Conservation (phyloP, 1,140 invertebrate genomes). For the Lasioglossum baleicum region DNA sequence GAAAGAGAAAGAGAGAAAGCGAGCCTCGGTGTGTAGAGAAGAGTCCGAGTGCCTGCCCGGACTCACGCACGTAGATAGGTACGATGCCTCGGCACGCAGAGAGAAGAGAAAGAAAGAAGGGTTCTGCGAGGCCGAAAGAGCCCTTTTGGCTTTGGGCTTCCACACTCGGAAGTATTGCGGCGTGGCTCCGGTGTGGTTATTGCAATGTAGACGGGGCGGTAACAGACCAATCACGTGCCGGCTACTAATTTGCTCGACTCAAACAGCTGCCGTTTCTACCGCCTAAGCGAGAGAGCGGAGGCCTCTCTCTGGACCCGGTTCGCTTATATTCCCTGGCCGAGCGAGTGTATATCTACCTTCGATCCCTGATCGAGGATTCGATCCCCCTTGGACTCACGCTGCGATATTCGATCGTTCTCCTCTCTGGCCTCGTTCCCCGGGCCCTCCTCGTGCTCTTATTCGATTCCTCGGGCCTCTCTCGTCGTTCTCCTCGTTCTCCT, state of each 20-base stretch:
- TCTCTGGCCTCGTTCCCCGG: constrained; percentile 62
- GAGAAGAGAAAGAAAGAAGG: constrained; percentile 13
- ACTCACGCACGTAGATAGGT: constrained; percentile 16
- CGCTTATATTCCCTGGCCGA: neutral
- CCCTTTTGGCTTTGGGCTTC: constrained; percentile 49
- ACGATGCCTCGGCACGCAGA: neutral
- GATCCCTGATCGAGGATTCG: constrained; percentile 73
- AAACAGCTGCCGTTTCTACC: constrained; percentile 79
- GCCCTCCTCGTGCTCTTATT: constrained; percentile 69
- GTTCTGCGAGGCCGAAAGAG: no score
- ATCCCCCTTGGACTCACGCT: constrained; percentile 72
- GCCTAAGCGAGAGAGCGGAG: constrained; percentile 73
- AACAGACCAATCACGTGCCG: constrained; percentile 80
- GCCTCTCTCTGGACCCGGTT: constrained; percentile 59
- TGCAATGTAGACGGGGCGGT: constrained; percentile 77
- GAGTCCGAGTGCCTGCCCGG: neutral
- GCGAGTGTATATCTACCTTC: constrained; percentile 64
- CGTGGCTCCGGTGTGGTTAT: constrained; percentile 61
- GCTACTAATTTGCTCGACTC: constrained; percentile 80
- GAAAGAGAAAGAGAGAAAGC: neutral
- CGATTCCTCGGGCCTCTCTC: constrained; percentile 50
- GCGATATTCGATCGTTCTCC: constrained; percentile 70
- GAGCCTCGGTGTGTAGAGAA: no score
- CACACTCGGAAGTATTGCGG: constrained; percentile 54
- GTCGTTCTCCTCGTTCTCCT: constrained; percentile 33